Percentiles rank a stretch among this genome's conserved stretches.
Evolutionary conservation across 2,113 vertebrate species (phyloP).

Genomic region (Zingel zingel): DNA sequence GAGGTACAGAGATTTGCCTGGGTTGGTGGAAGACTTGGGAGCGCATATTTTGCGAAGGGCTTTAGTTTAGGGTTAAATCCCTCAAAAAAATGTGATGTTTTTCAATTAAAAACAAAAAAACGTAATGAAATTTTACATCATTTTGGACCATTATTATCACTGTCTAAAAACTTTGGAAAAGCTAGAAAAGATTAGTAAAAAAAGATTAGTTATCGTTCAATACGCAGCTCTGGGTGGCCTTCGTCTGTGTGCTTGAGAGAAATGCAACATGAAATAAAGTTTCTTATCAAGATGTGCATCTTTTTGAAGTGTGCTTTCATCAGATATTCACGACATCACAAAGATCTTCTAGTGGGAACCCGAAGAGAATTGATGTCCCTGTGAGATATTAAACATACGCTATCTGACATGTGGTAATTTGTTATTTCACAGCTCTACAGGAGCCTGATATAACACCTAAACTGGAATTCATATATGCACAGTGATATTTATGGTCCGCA

Average conservation of each 20-base stretch:
- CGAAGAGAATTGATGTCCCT: background rate
- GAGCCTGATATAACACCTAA: background rate
- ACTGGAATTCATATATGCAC: background rate
- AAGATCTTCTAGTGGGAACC: background rate
- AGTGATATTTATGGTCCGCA: constrained; percentile 12
- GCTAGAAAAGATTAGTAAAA: background rate
- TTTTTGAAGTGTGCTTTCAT: background rate
- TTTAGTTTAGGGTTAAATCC: too few species aligned
- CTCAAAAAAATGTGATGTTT: too few species aligned
- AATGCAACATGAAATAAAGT: background rate
- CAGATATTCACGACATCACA: background rate
- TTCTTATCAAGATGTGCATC: background rate
- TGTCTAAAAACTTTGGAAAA: too few species aligned
- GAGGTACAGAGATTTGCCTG: too few species aligned
- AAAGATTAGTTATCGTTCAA: background rate
- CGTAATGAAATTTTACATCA: too few species aligned
- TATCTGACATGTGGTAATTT: background rate
- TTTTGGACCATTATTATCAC: too few species aligned
- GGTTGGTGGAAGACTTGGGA: too few species aligned
- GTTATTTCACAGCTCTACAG: background rate
- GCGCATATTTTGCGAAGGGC: too few species aligned
- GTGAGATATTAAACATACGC: background rate
- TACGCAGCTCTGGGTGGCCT: background rate
- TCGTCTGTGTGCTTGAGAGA: background rate
- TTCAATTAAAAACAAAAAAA: too few species aligned